These are phyloP conservation scores for Eupelmus urozonus DNA, from an alignment of 2,888 invertebrate genomes.

Conservation along the genomic window DNA sequence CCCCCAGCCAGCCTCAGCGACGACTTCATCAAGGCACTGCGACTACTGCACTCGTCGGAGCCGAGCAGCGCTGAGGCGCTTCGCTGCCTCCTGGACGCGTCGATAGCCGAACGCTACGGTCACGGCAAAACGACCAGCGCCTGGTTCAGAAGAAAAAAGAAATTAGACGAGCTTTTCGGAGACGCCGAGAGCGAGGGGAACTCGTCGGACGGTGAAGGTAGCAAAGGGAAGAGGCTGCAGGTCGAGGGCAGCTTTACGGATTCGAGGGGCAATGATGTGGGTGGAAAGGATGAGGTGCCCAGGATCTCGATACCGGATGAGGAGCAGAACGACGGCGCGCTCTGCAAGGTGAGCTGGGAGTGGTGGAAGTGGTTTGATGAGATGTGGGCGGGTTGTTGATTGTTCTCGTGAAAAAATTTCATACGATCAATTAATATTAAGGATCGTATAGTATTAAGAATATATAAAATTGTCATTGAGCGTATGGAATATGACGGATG, in stretches of 20 bases:
- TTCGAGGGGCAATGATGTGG: conserved; percentile 31
- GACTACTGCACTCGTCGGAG: conserved; percentile 66
- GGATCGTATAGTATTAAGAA: too few species aligned
- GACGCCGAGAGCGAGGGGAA: neutral
- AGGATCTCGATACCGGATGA: conserved; percentile 72
- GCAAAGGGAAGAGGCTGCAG: neutral
- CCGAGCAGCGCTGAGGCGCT: conserved; percentile 66
- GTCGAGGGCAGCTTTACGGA: conserved; percentile 55
- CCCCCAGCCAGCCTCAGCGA: neutral
- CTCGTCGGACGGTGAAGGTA: neutral
- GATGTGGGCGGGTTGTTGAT: too few species aligned
- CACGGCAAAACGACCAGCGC: conserved; percentile 52
- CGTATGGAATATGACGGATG: too few species aligned
- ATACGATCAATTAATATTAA: too few species aligned
- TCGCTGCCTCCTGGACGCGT: conserved; percentile 63
- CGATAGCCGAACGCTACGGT: conserved; percentile 63
- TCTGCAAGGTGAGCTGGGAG: conserved; percentile 72
- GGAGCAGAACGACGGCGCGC: conserved; percentile 62
- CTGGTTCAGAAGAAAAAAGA: too few species aligned
- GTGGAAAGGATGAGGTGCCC: conserved; percentile 64
- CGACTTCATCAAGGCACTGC: conserved; percentile 66
- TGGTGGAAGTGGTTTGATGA: too few species aligned
- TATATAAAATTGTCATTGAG: too few species aligned
- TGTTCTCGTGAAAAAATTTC: too few species aligned
- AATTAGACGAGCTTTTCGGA: neutral